Evolutionary conservation across 2,888 invertebrate genomes (phyloP), one percentile per base, ranked within the genome.

Genomic region (Hecatera dysodea): DNA sequence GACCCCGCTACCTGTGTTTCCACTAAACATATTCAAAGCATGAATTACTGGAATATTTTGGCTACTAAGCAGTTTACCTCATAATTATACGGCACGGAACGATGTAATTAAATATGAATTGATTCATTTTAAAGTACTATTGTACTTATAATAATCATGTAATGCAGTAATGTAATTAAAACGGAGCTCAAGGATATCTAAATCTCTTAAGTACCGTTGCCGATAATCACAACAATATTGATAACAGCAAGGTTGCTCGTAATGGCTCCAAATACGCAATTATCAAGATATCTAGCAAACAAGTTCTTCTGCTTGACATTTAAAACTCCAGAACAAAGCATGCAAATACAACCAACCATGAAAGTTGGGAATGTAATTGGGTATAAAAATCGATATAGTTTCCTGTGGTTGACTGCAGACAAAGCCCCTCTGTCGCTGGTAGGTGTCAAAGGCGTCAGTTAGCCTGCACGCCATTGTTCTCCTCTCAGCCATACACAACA

Each of bases 11-110:
- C 70, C 70, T 60, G 27, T 74, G 55, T 65, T 62, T 44, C 27
- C 44, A 77, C 62, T 67, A 24, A 65, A 63, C 62, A 81, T 77
- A 77, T 67, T 57, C 61, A 53, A 68, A 76, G 44, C 62, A 62
- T 67, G 67, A 42, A 81, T 81, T 67, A 44, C 39, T 67, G 24
- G 15, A 56, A 76, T 36, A 76, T 75, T 61, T 80, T 76, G 52
- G 46, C 22, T 52, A 61, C 22, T 22, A 36, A 56, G 61, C 60
- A 46, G 36, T 80, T 52, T 78, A 75, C 55, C 61, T 75, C 44
- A 61, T 75, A 61, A 80, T 60, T 80, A 75, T 61, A 57, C 67
- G n/a, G 44, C 50, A 36, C 22, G 42, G 33, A 61, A 81, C 75
- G 22, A 55, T 65, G 33, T 57, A 29, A 61, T 42, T 55, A 56